Evolutionary conservation across 2,888 invertebrate species (phyloP), one percentile per base, ranked within the genome.

Genomic region (Congeria kusceri): DNA sequence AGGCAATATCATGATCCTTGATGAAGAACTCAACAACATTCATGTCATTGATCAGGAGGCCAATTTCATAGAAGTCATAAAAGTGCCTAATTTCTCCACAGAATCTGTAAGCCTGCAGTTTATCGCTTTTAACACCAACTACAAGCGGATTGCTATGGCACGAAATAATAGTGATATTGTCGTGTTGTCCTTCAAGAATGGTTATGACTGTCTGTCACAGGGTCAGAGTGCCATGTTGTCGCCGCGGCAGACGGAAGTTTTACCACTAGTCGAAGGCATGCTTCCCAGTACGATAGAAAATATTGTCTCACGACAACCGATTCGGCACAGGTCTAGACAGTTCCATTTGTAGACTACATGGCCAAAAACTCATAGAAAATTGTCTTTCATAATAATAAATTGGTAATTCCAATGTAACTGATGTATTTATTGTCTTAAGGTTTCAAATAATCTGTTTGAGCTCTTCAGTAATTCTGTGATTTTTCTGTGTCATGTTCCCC

Each of bases 181-280:
- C 7, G 61, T 83, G 7, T 77, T 77, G 56, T 28, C 49, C 3
- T 83, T 83, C 56, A 46, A 57, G 29, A 63, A 64, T 47, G 82
- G 78, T 13, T 82, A 78, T 46, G 32, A 59, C 18, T 29, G 63
- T 11, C 28, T 71, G 20, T 44, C 59, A 9, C 73, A 68, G 39
- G 71, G 74, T 11, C 70, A 71, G 28, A 32, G n/a, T 27, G n/a
- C 15, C 4, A 0, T 29, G 67, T 15, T 7, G 44, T 18, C 29
- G 56, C 9, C 49, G 13, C 9, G 27, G 11, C 58, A 58, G 28
- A 65, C 73, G 23, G 29, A 29, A 5, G 74, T 74, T 20, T 49
- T 81, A 13, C 81, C 81, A 13, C 23, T 74, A 9, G 65, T 81
- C 18, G 81, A 81, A 44, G 81, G 81, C 9, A 81, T 81, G 77